Conservation (phyloP, 1,140 invertebrate species). For the Ceratosolen solmsi region DNA sequence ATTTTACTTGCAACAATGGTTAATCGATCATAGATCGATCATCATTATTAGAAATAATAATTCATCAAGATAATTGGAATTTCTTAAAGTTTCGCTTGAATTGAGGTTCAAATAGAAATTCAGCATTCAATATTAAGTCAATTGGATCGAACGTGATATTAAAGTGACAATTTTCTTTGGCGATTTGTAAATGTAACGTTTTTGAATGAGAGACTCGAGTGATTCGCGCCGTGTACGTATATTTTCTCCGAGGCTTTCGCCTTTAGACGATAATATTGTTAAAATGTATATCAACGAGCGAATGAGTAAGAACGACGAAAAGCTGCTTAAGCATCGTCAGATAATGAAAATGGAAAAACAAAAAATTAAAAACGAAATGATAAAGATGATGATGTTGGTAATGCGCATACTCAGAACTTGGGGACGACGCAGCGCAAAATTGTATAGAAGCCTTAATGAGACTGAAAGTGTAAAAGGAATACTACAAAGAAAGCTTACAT, state of each 20-base stretch:
- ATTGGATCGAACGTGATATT: too few relatives aligned
- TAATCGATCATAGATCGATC: neutral
- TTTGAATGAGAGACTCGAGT: constrained; percentile 21
- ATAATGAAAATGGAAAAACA: neutral
- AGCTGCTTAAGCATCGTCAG: constrained; percentile 10
- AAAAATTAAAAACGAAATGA: neutral
- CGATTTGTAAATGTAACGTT: constrained; percentile 37
- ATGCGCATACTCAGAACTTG: constrained; percentile 40
- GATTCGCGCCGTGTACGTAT: constrained; percentile 4
- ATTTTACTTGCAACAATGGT: neutral
- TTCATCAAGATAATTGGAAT: neutral
- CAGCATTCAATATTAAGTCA: neutral
- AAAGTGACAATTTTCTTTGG: neutral
- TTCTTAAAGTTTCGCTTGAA: neutral
- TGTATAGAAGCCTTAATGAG: constrained; percentile 65
- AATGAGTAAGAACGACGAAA: constrained; percentile 35
- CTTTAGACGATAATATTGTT: constrained; percentile 23
- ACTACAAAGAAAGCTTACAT: constrained; percentile 68
- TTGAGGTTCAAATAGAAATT: neutral
- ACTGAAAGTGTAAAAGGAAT: constrained; percentile 70
- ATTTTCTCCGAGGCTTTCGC: constrained; percentile 10
- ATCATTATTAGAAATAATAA: neutral
- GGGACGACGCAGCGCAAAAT: constrained; percentile 55
- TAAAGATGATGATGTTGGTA: neutral
- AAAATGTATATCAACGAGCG: constrained; percentile 15